Evolutionary conservation across 2,113 vertebrate species (phyloP), one percentile per base, ranked within the genome.

Genomic region (Microcebus griseorufus): DNA sequence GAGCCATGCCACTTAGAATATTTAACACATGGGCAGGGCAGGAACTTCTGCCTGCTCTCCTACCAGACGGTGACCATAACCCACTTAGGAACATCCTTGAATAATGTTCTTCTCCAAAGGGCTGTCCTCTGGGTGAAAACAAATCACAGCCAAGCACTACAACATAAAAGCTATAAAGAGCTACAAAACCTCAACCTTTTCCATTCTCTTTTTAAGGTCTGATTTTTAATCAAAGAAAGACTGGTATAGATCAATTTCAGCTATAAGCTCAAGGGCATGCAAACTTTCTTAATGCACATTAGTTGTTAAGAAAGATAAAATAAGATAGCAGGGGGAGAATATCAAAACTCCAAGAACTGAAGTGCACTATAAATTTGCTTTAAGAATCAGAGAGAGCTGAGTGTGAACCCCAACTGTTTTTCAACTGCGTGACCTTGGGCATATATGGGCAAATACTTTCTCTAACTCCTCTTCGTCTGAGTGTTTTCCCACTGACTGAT

Each of bases 401-500:
- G 9, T 9, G 4, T 42, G 70, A 83, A 93, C 18, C 8, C 51
- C 5, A 2, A 3, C 4, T 53, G 3, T 76, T 22, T 51, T 55
- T 53, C 32, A 3, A 1, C 53, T 3, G 16, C 6, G 64, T 60
- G 86, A 37, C 73, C 17, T 17, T 12, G 5, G 20, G 29, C 39
- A 80, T 17, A 79, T 4, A 27, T 20, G 5, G 20, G 29, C 39
- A 84, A 20, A 73, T 2, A 29, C 11, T 9, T n/a, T 12, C 42
- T 73, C 9, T 18, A 5, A 14, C 27, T 16, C 8, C 87, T 51
- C 9, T 0, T 13, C 0, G 2, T 37, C 37, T 79, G 20, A 0
- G 29, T 6, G 27, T 53, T 17, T 13, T 25, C 23, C 9, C 25
- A 64, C 2, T 23, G 37, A 69, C 45, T 2, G 29, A 34, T 9